These are phyloP conservation scores for Squalus acanthias DNA, from an alignment of 2,797 vertebrate genomes.

Conservation along the genomic window DNA sequence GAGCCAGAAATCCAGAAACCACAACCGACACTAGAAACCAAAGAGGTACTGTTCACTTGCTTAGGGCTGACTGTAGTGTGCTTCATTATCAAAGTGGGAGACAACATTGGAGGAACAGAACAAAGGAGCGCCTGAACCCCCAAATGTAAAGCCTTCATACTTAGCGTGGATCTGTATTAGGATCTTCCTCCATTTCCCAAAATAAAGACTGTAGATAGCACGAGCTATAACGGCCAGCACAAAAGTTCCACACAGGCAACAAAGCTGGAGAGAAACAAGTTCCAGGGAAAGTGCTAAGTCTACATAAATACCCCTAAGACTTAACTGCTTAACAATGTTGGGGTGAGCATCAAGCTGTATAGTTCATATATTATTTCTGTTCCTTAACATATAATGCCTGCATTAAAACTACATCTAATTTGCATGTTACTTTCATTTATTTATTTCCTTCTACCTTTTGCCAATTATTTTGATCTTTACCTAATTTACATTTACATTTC, in stretches of 20 bases:
- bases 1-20: neutral
- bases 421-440: neutral
- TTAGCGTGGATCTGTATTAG: neutral
- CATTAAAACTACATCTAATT: neutral
- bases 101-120: neutral
- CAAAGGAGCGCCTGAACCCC: neutral
- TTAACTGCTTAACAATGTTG: neutral
- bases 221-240: neutral
- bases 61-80: neutral
- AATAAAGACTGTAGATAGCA: neutral
- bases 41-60: conserved; percentile 3
- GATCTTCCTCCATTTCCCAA: neutral
- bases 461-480: neutral
- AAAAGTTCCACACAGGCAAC: neutral
- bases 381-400: neutral
- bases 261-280: neutral
- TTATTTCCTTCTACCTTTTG: neutral
- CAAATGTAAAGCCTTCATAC: neutral
- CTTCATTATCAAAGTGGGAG: neutral
- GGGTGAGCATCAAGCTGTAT: neutral
- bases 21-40: conserved; percentile 13
- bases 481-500: neutral
- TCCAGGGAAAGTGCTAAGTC: neutral
- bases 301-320: neutral
- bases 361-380: neutral